Percentiles rank a stretch among this genome's conserved stretches.
Evolutionary conservation across 2,888 invertebrate genomes (phyloP).

Genomic region (Brachycybe producta): DNA sequence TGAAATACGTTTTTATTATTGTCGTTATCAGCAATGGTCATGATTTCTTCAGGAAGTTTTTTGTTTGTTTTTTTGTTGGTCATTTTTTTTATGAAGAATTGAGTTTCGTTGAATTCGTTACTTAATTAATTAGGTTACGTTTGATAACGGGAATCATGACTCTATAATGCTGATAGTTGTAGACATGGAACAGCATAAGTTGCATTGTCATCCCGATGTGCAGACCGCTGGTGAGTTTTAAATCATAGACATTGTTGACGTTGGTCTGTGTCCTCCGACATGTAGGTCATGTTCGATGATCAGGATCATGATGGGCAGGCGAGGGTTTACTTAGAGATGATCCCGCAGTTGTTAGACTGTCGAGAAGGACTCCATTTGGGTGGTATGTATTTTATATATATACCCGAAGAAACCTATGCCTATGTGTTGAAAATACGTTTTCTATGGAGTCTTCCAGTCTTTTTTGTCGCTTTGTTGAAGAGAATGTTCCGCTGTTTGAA

Average conservation of each 20-base stretch:
- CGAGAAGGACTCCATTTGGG: constrained; percentile 64
- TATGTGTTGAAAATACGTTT: not conserved
- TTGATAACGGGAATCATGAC: constrained; percentile 86
- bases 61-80: too few relatives aligned
- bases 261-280: constrained; percentile 4
- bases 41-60: too few relatives aligned
- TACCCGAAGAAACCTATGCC: too few relatives aligned
- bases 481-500: too few relatives aligned
- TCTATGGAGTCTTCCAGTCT: not conserved
- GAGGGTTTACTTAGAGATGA: constrained; percentile 62
- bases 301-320: constrained; percentile 90
- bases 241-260: constrained; percentile 4
- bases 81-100: too few relatives aligned
- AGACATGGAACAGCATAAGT: constrained; percentile 59
- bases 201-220: constrained; percentile 65
- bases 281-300: constrained; percentile 67
- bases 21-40: too few relatives aligned
- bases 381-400: constrained; percentile 38
- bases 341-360: constrained; percentile 60
- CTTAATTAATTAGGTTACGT: constrained; percentile 57
- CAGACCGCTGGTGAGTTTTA: constrained; percentile 50
- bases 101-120: too few relatives aligned
- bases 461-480: too few relatives aligned
- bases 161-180: constrained; percentile 77
- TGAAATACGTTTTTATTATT: too few relatives aligned